Evolutionary conservation across 2,113 vertebrate genomes (phyloP).

Genomic region (Chrysemys picta): DNA sequence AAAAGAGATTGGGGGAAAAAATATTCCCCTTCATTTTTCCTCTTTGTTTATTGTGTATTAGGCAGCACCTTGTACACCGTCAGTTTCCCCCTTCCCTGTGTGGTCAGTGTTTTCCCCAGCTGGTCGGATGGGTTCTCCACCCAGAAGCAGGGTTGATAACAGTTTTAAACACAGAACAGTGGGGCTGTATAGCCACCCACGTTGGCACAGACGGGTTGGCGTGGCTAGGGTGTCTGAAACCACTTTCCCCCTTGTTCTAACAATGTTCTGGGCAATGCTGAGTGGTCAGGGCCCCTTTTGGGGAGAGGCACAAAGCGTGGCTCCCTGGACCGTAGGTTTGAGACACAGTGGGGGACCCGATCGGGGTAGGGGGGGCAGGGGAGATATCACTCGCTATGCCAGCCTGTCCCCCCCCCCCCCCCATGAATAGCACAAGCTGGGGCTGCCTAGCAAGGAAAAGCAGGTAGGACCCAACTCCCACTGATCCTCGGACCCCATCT

Average conservation of each 20-base stretch:
- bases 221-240: not conserved
- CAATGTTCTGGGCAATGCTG: not conserved
- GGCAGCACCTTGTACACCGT: not conserved
- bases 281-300: not conserved
- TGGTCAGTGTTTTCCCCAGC: not conserved
- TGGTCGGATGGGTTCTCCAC: not conserved
- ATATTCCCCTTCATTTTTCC: not conserved
- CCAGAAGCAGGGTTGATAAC: not conserved
- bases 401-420: too few species aligned
- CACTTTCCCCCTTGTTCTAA: not conserved
- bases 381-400: not conserved
- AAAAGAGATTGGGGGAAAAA: too few species aligned
- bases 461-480: not conserved
- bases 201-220: not conserved
- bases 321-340: fast-evolving
- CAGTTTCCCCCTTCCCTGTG: not conserved
- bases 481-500: not conserved
- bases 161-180: not conserved
- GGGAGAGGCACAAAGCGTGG: too few species aligned
- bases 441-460: not conserved
- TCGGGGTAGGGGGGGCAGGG: not conserved
- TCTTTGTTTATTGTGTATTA: not conserved
- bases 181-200: not conserved
- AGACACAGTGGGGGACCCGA: not conserved
- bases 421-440: not conserved